Conservation (phyloP, 2,113 vertebrate genomes). For the Brachyhypopomus occidentalis region DNA sequence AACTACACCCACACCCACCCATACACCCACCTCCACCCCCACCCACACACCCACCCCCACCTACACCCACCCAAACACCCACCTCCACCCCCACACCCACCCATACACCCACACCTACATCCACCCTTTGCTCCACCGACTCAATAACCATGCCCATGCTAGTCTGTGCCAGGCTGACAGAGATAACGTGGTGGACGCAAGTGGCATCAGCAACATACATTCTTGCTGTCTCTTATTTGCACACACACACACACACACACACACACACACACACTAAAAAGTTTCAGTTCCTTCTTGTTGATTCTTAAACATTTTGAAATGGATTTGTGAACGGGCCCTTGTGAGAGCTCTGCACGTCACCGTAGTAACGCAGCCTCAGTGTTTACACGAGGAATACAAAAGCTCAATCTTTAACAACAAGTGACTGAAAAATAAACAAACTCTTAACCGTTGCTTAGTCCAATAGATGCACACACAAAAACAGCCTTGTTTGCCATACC, state of each 20-base stretch:
- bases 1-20: not conserved
- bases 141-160: too few species aligned
- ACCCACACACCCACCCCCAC: too few species aligned
- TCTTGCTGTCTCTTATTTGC: conserved; percentile 5
- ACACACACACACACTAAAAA: conserved; percentile 33
- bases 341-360: conserved; percentile 31
- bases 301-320: not conserved
- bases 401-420: conserved; percentile 47
- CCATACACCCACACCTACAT: too few species aligned
- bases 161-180: too few species aligned
- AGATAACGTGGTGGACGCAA: too few species aligned
- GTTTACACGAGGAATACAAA: conserved; percentile 32
- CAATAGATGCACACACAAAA: conserved; percentile 54
- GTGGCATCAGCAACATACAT: too few species aligned
- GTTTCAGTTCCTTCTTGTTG: not conserved
- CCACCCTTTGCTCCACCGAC: too few species aligned
- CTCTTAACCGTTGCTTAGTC: conserved; percentile 64
- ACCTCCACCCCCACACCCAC: too few species aligned
- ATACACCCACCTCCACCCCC: not conserved
- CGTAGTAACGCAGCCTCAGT: conserved; percentile 7
- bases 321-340: not conserved
- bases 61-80: not conserved
- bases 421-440: conserved; percentile 54
- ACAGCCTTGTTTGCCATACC: conserved; percentile 24
- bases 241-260: too few species aligned